phyloP scores from a whole-genome alignment of 2,888 invertebrate genomes.

The Tinea pellionella region DNA sequence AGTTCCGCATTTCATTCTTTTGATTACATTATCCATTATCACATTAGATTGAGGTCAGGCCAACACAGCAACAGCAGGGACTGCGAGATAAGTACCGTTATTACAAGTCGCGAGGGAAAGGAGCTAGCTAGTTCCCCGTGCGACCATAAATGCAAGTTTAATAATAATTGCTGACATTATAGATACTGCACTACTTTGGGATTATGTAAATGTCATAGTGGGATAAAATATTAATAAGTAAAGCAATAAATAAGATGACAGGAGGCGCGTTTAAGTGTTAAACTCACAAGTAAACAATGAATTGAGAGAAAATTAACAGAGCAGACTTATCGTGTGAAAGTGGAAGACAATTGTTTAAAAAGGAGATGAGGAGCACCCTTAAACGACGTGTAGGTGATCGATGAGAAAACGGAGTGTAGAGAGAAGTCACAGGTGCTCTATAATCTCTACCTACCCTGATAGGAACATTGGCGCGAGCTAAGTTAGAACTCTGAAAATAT shows the following conservation, averaged over 20 bases:
- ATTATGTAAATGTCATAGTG: neutral
- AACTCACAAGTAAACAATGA: too few relatives aligned
- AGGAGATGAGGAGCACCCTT: too few relatives aligned
- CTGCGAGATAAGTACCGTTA: constrained; percentile 12
- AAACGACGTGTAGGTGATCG: too few relatives aligned
- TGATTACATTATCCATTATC: constrained; percentile 10
- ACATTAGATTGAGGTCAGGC: constrained; percentile 8
- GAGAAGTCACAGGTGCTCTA: too few relatives aligned
- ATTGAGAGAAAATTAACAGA: too few relatives aligned
- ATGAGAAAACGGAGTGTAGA: too few relatives aligned
- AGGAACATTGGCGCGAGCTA: too few relatives aligned
- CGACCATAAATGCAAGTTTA: neutral
- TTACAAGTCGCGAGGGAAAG: constrained; percentile 10
- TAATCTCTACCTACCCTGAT: too few relatives aligned
- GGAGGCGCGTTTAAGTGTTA: too few relatives aligned
- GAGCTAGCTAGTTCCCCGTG: neutral
- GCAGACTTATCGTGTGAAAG: too few relatives aligned
- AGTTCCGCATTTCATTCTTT: constrained; percentile 6
- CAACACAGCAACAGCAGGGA: constrained; percentile 8
- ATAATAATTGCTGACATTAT: constrained; percentile 5
- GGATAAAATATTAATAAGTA: neutral
- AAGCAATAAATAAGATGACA: neutral
- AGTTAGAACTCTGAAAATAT: too few relatives aligned
- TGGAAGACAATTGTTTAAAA: too few relatives aligned
- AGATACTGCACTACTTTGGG: neutral